Evolutionary conservation across 2,888 invertebrate genomes (phyloP).

Genomic region (Aporophyla nigra): DNA sequence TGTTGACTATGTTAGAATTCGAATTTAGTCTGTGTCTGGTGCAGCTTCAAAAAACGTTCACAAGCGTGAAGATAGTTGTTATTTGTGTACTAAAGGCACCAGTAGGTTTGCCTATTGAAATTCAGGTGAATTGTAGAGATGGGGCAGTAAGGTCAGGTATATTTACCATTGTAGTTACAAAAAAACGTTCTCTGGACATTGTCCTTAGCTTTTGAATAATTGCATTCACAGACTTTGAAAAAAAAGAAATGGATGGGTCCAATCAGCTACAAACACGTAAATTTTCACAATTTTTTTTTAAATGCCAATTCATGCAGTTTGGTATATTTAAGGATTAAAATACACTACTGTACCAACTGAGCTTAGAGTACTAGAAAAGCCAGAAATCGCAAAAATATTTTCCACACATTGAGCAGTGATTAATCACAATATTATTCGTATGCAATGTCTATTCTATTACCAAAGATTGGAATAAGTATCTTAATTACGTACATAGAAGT

Average conservation of each 20-base stretch:
- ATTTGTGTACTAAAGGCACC: conserved; percentile 5
- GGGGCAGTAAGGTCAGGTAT: no score
- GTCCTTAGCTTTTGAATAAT: neutral
- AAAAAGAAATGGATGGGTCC: neutral
- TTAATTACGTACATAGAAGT: neutral
- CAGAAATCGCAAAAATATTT: neutral
- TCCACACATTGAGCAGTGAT: neutral
- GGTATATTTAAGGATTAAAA: neutral
- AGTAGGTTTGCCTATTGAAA: neutral
- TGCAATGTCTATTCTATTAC: neutral
- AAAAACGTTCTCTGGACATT: neutral
- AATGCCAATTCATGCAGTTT: neutral
- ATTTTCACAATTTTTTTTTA: neutral
- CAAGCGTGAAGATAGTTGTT: neutral
- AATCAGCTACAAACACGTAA: neutral
- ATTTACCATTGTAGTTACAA: neutral
- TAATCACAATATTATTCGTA: neutral
- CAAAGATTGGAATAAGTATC: neutral
- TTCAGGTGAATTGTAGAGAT: neutral
- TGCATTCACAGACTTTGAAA: neutral
- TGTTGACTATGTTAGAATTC: conserved; percentile 1
- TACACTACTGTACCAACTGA: neutral
- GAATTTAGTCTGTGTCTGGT: conserved; percentile 2
- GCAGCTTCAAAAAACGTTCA: neutral
- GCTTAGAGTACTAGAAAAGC: neutral